These are phyloP conservation scores for Stichopus chloronotus DNA, from an alignment of 35 echinoderm and acorn worm species.

Conservation along the genomic window DNA sequence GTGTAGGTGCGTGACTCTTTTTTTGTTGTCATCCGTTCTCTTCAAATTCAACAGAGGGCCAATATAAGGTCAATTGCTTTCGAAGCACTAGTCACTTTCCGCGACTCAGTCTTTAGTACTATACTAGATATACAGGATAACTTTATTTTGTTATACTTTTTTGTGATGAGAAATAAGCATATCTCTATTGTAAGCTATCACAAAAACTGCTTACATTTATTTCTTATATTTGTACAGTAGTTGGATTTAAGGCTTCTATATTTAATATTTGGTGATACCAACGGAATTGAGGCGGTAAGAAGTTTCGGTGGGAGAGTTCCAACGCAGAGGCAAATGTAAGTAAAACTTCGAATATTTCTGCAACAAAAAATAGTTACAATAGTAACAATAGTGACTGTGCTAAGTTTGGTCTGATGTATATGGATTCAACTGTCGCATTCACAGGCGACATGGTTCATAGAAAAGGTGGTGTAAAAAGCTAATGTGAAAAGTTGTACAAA, in stretches of 20 bases:
- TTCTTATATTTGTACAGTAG: neutral
- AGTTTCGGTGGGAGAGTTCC: slow-evolving; percentile 11
- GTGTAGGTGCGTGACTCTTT: neutral
- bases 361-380: too few species aligned
- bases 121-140: neutral
- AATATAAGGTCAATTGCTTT: slow-evolving; percentile 54
- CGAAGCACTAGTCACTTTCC: neutral
- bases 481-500: too few species aligned
- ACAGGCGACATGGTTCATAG: too few species aligned
- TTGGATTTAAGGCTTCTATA: too few species aligned
- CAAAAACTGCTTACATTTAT: neutral
- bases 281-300: neutral
- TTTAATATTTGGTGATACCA: neutral
- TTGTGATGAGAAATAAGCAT: neutral
- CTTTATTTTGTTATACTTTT: neutral
- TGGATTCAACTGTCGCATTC: too few species aligned
- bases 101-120: slow-evolving; percentile 15
- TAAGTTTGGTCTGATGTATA: too few species aligned
- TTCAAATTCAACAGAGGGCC: neutral
- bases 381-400: too few species aligned
- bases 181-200: neutral
- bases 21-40: neutral
- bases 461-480: too few species aligned
- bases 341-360: neutral
- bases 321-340: neutral